phyloP scores from a whole-genome alignment of 2,113 vertebrate genomes.

The Phyllopteryx taeniolatus region DNA sequence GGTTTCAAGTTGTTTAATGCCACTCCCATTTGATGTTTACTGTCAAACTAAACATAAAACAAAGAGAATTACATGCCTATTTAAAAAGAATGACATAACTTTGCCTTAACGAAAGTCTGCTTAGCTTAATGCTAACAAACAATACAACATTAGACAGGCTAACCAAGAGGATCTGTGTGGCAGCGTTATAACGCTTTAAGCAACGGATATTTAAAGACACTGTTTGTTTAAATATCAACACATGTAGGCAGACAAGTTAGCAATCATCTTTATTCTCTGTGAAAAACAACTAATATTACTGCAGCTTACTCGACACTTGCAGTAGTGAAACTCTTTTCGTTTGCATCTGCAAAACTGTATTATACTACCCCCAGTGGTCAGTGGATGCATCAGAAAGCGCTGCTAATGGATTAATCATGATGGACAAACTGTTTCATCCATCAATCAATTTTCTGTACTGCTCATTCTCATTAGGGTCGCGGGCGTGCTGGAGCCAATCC shows the following conservation, averaged over 20 bases:
- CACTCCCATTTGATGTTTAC: no score
- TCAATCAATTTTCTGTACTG: no score
- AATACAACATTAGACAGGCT: background rate
- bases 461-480: no score
- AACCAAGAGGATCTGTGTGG: background rate
- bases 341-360: background rate
- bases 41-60: no score
- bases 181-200: background rate
- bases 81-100: background rate
- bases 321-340: background rate
- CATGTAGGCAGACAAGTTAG: background rate
- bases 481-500: no score
- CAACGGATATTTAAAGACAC: background rate
- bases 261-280: background rate
- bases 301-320: background rate
- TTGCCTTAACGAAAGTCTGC: background rate
- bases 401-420: background rate
- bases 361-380: background rate
- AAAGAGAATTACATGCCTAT: no score
- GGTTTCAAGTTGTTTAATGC: no score
- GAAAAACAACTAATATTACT: background rate
- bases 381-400: background rate
- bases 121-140: background rate
- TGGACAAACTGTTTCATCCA: background rate
- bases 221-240: background rate